Evolutionary conservation across 2,888 invertebrate genomes (phyloP).

Genomic region (Uropetala carovei): DNA sequence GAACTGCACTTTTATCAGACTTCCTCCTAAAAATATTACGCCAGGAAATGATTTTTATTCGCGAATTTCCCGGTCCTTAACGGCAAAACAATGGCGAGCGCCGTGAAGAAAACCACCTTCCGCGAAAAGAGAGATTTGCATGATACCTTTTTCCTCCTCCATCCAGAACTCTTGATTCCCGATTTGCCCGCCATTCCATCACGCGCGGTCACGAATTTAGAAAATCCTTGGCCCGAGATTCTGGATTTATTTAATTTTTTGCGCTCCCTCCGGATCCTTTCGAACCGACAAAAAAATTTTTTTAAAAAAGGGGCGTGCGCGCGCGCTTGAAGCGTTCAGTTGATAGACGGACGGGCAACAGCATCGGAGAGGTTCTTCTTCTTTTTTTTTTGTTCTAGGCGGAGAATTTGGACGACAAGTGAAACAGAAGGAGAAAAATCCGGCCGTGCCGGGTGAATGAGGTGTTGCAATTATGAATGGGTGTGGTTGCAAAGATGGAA

Average conservation of each 20-base stretch:
- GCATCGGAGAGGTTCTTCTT: background rate
- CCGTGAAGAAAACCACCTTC: background rate
- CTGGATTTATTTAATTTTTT: no score
- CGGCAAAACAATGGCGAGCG: background rate
- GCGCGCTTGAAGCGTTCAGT: background rate
- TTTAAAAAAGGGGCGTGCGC: background rate
- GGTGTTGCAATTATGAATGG: constrained; percentile 61
- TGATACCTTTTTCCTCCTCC: background rate
- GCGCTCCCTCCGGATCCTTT: background rate
- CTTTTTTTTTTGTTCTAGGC: background rate
- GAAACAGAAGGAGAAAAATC: background rate
- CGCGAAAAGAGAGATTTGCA: background rate
- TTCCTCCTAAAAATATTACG: no score
- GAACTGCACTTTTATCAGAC: no score
- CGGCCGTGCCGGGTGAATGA: constrained; percentile 15
- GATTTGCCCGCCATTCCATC: constrained; percentile 2
- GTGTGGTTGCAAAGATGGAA: constrained; percentile 15
- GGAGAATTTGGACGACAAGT: background rate
- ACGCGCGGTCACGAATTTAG: background rate
- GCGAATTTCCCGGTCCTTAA: background rate
- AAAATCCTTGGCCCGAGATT: constrained; percentile 14
- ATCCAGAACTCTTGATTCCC: background rate
- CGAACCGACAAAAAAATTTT: no score
- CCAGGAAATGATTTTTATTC: background rate
- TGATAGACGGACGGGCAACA: background rate